Evolutionary conservation across 2,113 vertebrate species (phyloP), one percentile per base, ranked within the genome.

Genomic region (Rhagologus leucostigma): DNA sequence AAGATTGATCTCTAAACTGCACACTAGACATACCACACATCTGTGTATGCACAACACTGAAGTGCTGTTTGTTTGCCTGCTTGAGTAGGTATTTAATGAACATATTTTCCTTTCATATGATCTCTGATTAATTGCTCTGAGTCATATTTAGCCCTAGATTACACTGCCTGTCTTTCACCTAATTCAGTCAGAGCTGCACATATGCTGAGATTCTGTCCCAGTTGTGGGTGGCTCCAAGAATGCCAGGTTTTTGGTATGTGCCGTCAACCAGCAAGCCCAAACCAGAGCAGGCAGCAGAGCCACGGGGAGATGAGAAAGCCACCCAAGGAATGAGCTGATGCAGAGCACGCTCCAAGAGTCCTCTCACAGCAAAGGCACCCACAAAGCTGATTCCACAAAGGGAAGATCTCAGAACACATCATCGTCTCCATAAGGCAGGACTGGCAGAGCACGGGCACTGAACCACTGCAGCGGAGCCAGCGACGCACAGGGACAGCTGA

Each of bases 401-500:
- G 46, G 29, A 37, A 23, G 29, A 35, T 20, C 68, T 62, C 55
- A 68, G 69, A 50, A 74, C 2, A 67, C 65, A 14, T 9, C 47
- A 16, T 8, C 4, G 7, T 50, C 10, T 46, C 26, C 1, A 0
- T 10, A 39, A 64, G 39, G 49, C 41, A 59, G 15, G 10, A 8
- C 46, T 27, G 29, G 52, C 21, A 23, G 16, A 77, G 47, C 15
- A 35, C 4, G 5, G 29, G 8, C 64, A 29, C 33, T 26, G 32
- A n/a, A n/a, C n/a, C 29, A 5, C 39, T 13, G 67, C 39, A 13
- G 49, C 27, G 59, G 39, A 79, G 57, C 22, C 63, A 46, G 42
- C 0, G 1, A 47, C 11, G n/a, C 21, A 33, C 39, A 20, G 64
- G 33, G 64, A 63, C 0, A 0, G n/a, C 29, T 3, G 11, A 35